Percentiles rank a stretch among this genome's conserved stretches.
phyloP scores from a whole-genome alignment of 2,113 vertebrate genomes.

The Lates calcarifer region DNA sequence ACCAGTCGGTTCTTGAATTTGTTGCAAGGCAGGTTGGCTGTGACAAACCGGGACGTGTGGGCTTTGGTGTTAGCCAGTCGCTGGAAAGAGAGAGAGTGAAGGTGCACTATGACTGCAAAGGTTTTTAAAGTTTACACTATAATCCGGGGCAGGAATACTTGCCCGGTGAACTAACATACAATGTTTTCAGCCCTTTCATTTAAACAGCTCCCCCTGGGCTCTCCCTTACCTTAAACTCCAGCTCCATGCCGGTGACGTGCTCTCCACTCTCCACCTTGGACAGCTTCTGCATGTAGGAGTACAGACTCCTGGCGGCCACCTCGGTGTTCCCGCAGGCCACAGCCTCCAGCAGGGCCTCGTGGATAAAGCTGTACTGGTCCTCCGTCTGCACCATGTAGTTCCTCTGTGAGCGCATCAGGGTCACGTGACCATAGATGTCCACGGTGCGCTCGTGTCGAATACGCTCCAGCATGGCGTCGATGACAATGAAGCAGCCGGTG shows the following conservation, averaged over 20 bases:
- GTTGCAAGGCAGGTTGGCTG: conserved; percentile 98
- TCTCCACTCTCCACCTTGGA: conserved; percentile 94
- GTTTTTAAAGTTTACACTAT: neutral
- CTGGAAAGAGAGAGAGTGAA: conserved; percentile 76
- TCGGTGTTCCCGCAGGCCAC: conserved; percentile 97
- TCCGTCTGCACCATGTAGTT: conserved; percentile 99
- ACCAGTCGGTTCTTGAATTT: conserved; percentile 99
- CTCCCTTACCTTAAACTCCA: conserved; percentile 95
- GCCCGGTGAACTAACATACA: neutral
- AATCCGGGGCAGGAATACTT: neutral
- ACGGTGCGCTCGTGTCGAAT: conserved; percentile 96
- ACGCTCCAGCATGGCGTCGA: conserved; percentile 97
- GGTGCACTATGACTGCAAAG: neutral
- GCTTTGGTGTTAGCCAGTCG: conserved; percentile 97
- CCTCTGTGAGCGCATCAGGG: conserved; percentile 96
- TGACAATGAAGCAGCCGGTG: conserved; percentile 97
- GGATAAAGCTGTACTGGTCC: conserved; percentile 99
- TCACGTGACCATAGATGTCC: conserved; percentile 97
- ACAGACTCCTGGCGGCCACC: conserved; percentile 94
- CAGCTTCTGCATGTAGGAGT: conserved; percentile 97
- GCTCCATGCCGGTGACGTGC: conserved; percentile 96
- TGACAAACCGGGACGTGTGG: conserved; percentile 98
- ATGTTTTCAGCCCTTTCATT: neutral
- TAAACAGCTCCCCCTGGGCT: neutral
- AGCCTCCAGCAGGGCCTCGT: conserved; percentile 96